Evolutionary conservation across 2,113 vertebrate genomes (phyloP).

Genomic region (Limanda limanda): DNA sequence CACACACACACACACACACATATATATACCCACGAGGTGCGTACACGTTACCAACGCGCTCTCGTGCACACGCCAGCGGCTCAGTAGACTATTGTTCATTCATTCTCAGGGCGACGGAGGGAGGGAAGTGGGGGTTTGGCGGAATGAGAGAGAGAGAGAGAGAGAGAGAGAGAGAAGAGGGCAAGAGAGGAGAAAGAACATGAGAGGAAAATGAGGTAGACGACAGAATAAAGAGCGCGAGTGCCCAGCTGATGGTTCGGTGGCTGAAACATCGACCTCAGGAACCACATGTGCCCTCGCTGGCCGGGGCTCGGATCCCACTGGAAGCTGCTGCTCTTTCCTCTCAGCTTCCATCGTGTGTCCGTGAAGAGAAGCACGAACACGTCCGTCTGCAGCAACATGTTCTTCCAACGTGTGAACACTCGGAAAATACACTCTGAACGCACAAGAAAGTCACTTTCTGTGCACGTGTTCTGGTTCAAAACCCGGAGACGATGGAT

Average conservation of each 20-base stretch:
- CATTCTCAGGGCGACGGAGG: constrained; percentile 48
- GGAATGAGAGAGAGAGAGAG: constrained; percentile 19
- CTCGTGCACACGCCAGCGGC: constrained; percentile 15
- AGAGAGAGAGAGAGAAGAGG: constrained; percentile 9
- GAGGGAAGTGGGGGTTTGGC: constrained; percentile 31
- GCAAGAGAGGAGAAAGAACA: constrained; percentile 27
- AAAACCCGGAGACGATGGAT: no score
- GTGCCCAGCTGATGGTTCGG: constrained; percentile 60
- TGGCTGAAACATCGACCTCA: constrained; percentile 55
- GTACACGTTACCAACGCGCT: background rate
- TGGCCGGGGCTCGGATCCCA: constrained; percentile 39
- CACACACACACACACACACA: background rate
- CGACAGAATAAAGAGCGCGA: constrained; percentile 46
- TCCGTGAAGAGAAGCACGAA: constrained; percentile 14
- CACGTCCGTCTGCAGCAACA: background rate
- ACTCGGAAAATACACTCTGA: constrained; percentile 13
- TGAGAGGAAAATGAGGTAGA: constrained; percentile 58
- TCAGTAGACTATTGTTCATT: constrained; percentile 73
- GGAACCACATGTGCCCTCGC: constrained; percentile 55
- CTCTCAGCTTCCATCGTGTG: constrained; percentile 27
- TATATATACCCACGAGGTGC: background rate
- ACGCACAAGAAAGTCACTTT: constrained; percentile 8
- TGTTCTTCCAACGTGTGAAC: constrained; percentile 2
- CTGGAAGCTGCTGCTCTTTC: constrained; percentile 42
- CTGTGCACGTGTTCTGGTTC: background rate